Evolutionary conservation across 2,113 vertebrate genomes (phyloP).

Genomic region (Oryzias woworae): DNA sequence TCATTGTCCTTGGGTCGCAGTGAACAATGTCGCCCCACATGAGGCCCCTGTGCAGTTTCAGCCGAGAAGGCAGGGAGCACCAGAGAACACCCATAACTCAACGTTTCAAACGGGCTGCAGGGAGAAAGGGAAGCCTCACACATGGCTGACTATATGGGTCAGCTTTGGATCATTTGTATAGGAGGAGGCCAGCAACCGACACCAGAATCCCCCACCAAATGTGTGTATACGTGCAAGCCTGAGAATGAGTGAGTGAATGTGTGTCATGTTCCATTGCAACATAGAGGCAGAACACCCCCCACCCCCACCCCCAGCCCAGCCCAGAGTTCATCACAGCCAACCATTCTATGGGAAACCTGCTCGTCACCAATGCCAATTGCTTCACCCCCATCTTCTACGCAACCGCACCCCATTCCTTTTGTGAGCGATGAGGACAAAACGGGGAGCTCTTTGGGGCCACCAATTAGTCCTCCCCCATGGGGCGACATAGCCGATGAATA

Average conservation of each 20-base stretch:
- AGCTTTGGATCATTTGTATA: slow-evolving; percentile 73
- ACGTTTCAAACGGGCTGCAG: slow-evolving; percentile 64
- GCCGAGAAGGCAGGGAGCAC: slow-evolving; percentile 66
- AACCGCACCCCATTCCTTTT: slow-evolving; percentile 70
- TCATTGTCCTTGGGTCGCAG: slow-evolving; percentile 69
- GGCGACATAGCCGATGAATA: slow-evolving; percentile 76
- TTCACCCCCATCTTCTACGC: slow-evolving; percentile 42
- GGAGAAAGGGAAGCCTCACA: slow-evolving; percentile 79
- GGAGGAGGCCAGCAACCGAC: slow-evolving; percentile 73
- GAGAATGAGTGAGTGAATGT: slow-evolving; percentile 45
- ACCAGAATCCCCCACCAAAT: slow-evolving; percentile 69
- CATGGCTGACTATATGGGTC: slow-evolving; percentile 78
- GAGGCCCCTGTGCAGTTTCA: slow-evolving; percentile 65
- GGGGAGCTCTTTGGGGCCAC: slow-evolving; percentile 71
- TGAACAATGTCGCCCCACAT: slow-evolving; percentile 71
- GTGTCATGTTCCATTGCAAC: slow-evolving; percentile 55
- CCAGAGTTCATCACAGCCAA: slow-evolving; percentile 63
- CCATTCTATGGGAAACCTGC: slow-evolving; percentile 75
- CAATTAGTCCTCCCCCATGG: slow-evolving; percentile 83
- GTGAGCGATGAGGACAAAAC: slow-evolving; percentile 72
- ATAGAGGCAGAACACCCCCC: slow-evolving; percentile 46
- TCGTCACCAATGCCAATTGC: slow-evolving; percentile 23
- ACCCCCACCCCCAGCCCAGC: slow-evolving; percentile 45
- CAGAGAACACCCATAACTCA: slow-evolving; percentile 75
- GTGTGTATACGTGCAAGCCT: slow-evolving; percentile 32